Conservation (phyloP, 2,113 vertebrate genomes). For the Paratilapia polleni region DNA sequence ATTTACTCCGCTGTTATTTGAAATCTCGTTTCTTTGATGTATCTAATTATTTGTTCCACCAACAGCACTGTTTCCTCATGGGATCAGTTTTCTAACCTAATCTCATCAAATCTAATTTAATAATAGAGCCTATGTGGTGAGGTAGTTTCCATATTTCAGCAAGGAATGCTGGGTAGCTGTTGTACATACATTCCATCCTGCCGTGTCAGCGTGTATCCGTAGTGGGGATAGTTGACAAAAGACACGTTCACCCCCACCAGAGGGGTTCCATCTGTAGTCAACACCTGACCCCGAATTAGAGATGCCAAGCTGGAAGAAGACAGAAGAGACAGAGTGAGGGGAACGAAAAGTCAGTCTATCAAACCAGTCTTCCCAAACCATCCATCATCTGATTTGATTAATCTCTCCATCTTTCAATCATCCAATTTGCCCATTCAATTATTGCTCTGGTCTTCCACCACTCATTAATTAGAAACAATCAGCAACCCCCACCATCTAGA, state of each 20-base stretch:
- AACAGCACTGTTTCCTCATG: constrained; percentile 12
- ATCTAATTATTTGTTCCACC: constrained; percentile 30
- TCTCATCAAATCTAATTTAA: constrained; percentile 45
- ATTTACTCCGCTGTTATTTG: constrained; percentile 16
- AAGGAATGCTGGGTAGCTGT: constrained; percentile 47
- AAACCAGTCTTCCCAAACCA: constrained; percentile 34
- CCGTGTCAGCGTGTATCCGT: constrained; percentile 96
- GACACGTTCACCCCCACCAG: constrained; percentile 98
- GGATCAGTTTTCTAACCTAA: constrained; percentile 44
- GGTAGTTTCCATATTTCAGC: constrained; percentile 60
- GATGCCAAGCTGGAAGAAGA: constrained; percentile 89
- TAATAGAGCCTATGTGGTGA: constrained; percentile 45
- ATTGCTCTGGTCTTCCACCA: constrained; percentile 54
- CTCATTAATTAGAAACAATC: constrained; percentile 73
- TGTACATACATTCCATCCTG: constrained; percentile 98
- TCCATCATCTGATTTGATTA: constrained; percentile 70
- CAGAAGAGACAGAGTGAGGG: constrained; percentile 62
- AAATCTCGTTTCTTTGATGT: constrained; percentile 21
- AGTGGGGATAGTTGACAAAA: constrained; percentile 98
- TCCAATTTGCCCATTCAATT: constrained; percentile 61
- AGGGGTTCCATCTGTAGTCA: constrained; percentile 97
- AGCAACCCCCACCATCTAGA: constrained; percentile 51
- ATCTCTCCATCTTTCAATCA: constrained; percentile 71
- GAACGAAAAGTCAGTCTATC: constrained; percentile 37
- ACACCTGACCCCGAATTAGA: constrained; percentile 96